Evolutionary conservation across 2,888 invertebrate species (phyloP).

Genomic region (Drosophila prostipennis): DNA sequence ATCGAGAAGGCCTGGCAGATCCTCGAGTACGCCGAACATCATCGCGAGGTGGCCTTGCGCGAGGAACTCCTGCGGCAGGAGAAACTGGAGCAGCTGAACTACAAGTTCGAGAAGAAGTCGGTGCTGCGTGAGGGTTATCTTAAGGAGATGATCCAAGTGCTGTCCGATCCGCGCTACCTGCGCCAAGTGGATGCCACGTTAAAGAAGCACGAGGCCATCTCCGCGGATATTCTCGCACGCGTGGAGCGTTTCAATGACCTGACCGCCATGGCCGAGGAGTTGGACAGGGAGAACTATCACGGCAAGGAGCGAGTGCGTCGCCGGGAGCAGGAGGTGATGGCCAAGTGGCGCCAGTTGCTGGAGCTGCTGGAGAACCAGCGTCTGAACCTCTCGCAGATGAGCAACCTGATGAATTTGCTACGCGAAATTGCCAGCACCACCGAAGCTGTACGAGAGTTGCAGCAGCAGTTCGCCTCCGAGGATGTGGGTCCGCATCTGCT

Average conservation of each 20-base stretch:
- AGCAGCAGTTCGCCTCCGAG: slow-evolving; percentile 89
- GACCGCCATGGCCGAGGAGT: slow-evolving; percentile 95
- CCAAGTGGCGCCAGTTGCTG: slow-evolving; percentile 94
- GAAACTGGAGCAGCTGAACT: slow-evolving; percentile 96
- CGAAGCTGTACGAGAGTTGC: slow-evolving; percentile 92
- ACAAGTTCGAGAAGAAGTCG: slow-evolving; percentile 98
- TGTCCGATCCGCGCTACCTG: slow-evolving; percentile 95
- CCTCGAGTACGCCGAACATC: slow-evolving; percentile 96
- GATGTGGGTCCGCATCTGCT: slow-evolving; percentile 97
- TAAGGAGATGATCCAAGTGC: slow-evolving; percentile 98
- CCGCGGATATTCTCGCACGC: slow-evolving; percentile 96
- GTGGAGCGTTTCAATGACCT: slow-evolving; percentile 97
- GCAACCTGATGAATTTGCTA: slow-evolving; percentile 93
- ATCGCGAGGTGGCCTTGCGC: slow-evolving; percentile 95
- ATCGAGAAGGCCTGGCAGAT: slow-evolving; percentile 97
- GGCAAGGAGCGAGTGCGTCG: slow-evolving; percentile 91
- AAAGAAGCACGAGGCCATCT: slow-evolving; percentile 99
- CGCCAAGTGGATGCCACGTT: slow-evolving; percentile 98
- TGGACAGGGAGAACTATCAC: slow-evolving; percentile 96
- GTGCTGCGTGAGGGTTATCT: slow-evolving; percentile 97
- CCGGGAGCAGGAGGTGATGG: slow-evolving; percentile 88
- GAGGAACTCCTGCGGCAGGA: slow-evolving; percentile 96
- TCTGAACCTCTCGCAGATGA: slow-evolving; percentile 90
- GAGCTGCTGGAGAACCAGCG: slow-evolving; percentile 93
- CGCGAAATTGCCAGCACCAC: slow-evolving; percentile 96